phyloP scores from a whole-genome alignment of 2,888 invertebrate species.

The Bibio marci region DNA sequence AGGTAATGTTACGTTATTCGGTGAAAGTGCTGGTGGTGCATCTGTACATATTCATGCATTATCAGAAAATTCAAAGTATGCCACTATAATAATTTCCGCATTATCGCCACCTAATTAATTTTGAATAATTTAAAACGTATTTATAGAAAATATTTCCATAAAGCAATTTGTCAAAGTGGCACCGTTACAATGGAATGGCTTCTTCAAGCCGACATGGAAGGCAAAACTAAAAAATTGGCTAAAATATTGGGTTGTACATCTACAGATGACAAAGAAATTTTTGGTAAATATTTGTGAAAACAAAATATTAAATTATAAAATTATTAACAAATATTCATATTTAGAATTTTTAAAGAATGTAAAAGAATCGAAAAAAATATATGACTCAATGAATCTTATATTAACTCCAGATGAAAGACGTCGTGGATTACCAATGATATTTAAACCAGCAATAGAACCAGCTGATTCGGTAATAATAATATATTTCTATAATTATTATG shows the following conservation, averaged over 20 bases:
- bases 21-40: slow-evolving; percentile 24
- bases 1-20: slow-evolving; percentile 23
- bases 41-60: slow-evolving; percentile 21
- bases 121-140: not conserved
- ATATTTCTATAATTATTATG: too few relatives aligned
- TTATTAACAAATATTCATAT: not conserved
- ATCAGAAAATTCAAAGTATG: slow-evolving; percentile 17
- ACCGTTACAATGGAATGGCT: slow-evolving; percentile 24
- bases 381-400: slow-evolving; percentile 14
- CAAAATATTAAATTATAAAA: not conserved
- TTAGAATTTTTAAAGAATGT: slow-evolving; percentile 10
- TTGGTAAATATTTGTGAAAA: not conserved
- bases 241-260: slow-evolving; percentile 15
- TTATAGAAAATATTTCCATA: slow-evolving; percentile 19
- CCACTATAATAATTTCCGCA: too few relatives aligned
- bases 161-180: slow-evolving; percentile 25
- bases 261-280: slow-evolving; percentile 9
- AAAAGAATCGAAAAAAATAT: slow-evolving; percentile 13
- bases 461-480: slow-evolving; percentile 9
- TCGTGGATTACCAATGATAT: slow-evolving; percentile 18
- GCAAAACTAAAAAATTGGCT: slow-evolving; percentile 18
- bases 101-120: not conserved
- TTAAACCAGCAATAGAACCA: slow-evolving; percentile 21
- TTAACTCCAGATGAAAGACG: slow-evolving; percentile 20
- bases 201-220: slow-evolving; percentile 14